phyloP scores from a whole-genome alignment of 1,140 invertebrate species.

The Oedothorax gibbosus region DNA sequence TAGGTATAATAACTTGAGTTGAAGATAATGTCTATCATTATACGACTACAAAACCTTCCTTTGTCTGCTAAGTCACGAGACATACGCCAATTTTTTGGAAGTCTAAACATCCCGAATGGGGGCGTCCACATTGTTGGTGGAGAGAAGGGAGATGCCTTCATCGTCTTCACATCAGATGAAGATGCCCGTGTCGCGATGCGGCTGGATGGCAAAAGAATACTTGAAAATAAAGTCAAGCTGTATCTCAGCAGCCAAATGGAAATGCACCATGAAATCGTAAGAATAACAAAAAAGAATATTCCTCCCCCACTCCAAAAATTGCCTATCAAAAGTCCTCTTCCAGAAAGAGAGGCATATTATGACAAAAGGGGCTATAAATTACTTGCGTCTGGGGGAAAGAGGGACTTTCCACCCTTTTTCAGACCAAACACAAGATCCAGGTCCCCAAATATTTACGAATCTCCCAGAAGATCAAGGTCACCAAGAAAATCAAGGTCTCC shows the following conservation, averaged over 20 bases:
- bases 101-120: constrained; percentile 95
- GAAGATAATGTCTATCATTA: constrained; percentile 93
- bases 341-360: background rate
- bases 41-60: constrained; percentile 95
- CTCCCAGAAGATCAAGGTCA: constrained; percentile 2
- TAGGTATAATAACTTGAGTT: constrained; percentile 50
- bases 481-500: constrained; percentile 23
- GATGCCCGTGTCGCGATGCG: constrained; percentile 96
- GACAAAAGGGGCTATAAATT: background rate
- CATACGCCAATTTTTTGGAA: constrained; percentile 95
- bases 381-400: constrained; percentile 3
- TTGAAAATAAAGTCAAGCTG: constrained; percentile 87
- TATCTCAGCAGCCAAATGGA: constrained; percentile 91
- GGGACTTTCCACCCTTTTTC: background rate
- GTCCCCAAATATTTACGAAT: background rate
- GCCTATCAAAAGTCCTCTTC: background rate
- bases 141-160: constrained; percentile 97
- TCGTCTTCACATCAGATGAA: constrained; percentile 97
- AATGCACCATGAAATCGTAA: constrained; percentile 84
- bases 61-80: constrained; percentile 96
- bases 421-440: constrained; percentile 8
- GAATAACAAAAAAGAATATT: constrained; percentile 64
- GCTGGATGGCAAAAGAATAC: constrained; percentile 86
- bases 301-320: background rate
- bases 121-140: constrained; percentile 99